Evolutionary conservation across 2,113 vertebrate species (phyloP).

Genomic region (Tupaia chinensis): DNA sequence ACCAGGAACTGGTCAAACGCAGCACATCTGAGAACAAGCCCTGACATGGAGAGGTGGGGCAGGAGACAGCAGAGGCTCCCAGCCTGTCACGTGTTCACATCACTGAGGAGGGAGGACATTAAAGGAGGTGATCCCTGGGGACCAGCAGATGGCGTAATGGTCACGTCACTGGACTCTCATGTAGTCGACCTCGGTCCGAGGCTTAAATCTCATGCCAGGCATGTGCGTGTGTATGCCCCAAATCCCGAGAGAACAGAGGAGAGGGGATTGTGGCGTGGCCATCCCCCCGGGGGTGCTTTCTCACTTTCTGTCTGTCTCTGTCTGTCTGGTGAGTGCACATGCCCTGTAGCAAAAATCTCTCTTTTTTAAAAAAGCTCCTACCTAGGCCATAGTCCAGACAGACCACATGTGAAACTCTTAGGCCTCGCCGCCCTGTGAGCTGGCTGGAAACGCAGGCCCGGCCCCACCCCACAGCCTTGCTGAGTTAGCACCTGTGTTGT

Average conservation of each 20-base stretch:
- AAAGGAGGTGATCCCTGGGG: no score
- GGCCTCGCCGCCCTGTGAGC: background rate
- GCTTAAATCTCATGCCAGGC: no score
- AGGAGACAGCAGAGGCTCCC: fast-evolving
- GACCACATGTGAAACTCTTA: background rate
- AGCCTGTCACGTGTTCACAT: background rate
- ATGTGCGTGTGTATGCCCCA: no score
- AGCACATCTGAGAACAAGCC: background rate
- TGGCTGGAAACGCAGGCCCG: background rate
- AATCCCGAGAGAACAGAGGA: no score
- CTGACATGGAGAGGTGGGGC: background rate
- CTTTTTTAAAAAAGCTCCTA: background rate
- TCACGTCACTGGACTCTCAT: no score
- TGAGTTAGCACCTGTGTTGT: background rate
- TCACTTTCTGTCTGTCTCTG: no score
- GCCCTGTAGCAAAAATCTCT: no score
- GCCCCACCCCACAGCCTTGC: background rate
- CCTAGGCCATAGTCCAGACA: background rate
- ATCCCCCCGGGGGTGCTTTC: no score
- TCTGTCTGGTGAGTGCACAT: no score
- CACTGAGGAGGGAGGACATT: background rate
- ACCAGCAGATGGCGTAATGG: no score
- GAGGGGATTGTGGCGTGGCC: no score
- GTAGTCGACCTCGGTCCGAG: no score
- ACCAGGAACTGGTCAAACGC: background rate